Evolutionary conservation across 2,888 invertebrate genomes (phyloP), one percentile per base, ranked within the genome.

Genomic region (Drosophila mayaguana): DNA sequence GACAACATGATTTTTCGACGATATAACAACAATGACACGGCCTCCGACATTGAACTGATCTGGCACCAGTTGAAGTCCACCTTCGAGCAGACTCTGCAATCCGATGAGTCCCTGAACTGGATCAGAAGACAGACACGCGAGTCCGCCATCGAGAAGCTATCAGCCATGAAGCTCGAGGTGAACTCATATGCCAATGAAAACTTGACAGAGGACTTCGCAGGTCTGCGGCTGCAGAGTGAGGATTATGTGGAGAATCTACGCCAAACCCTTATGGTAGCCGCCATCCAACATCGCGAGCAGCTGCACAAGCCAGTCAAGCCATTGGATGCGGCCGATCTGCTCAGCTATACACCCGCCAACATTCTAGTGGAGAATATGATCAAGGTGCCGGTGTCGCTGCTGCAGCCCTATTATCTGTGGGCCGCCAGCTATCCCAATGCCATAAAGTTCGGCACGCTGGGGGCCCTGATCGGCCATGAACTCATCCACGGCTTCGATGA

Each of bases 401-500:
- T 92, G 7, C 92, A 92, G 42, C 91, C 92, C 0, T 89, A 88
- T 50, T 87, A 83, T 28, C 53, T 92, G 9, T 88, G 89, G 88
- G 86, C 87, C 9, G 66, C 75, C 3, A 78, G 67, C 46, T 91
- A 91, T 59, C 91, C 92, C 1, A 83, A 72, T 68, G 89, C 92
- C 4, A 68, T 91, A 1, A 91, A 91, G 63, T 92, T 87, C 38
- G 91, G 87, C 36, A 78, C 87, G 1, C 66, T 92, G 48, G 92
- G 89, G 1, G 71, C 82, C 0, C 46, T 92, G 0, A 87, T 92
- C 36, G 91, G 89, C 0, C 92, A 92, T 18, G 92, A 92, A 62
- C 60, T 92, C 0, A 85, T 92, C 14, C 92, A 92, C 42, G 91
- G 91, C 8, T 92, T 92, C 53, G 92, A 92, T 53, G 89, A 90